Evolutionary conservation across 2,888 invertebrate species (phyloP).

Genomic region (Xylota segnis): DNA sequence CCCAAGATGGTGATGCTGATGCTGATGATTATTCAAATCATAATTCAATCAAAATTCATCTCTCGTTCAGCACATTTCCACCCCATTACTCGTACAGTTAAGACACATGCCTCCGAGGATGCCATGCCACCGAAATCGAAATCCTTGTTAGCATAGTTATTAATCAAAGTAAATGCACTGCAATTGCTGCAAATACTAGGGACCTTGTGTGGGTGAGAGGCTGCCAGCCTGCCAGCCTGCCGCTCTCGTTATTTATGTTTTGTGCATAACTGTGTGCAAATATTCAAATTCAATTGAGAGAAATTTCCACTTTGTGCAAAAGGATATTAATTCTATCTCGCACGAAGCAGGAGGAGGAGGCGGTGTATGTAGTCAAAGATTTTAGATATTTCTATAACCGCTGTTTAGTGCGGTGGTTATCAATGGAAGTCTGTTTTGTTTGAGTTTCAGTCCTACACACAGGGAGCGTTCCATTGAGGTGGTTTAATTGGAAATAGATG

Average conservation of each 20-base stretch:
- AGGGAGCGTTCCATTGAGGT: background rate
- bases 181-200: conserved; percentile 42
- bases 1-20: no score
- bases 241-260: conserved; percentile 46
- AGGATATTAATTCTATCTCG: conserved; percentile 34
- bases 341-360: no score
- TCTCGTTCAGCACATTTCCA: conserved; percentile 55
- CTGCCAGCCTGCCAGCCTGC: no score
- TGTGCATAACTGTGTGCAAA: conserved; percentile 68
- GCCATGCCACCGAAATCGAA: background rate
- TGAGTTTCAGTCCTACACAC: conserved; percentile 48
- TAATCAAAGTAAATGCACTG: conserved; percentile 72
- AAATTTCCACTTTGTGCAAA: conserved; percentile 58
- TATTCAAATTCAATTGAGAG: conserved; percentile 64
- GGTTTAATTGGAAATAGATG: background rate
- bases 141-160: conserved; percentile 51
- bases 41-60: conserved; percentile 71
- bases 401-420: conserved; percentile 63
- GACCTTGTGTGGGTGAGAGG: background rate
- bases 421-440: conserved; percentile 49
- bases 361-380: conserved; percentile 14
- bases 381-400: conserved; percentile 50
- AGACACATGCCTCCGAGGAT: background rate
- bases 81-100: conserved; percentile 54
- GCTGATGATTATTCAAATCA: conserved; percentile 56